Conservation (phyloP, 2,888 invertebrate species). For the Eilema depressum region DNA sequence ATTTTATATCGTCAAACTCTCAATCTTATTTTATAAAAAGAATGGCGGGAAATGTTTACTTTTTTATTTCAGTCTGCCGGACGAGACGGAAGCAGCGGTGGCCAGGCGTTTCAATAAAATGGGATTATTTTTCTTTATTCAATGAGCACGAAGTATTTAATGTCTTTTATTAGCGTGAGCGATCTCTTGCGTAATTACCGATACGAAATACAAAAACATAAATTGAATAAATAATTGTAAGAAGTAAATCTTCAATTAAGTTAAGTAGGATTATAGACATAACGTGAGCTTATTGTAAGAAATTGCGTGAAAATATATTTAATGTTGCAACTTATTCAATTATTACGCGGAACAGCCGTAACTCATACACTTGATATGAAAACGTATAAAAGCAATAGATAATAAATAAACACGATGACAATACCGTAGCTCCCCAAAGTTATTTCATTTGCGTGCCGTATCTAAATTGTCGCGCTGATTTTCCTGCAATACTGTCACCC, state of each 20-base stretch:
- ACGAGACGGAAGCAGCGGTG: slow-evolving; percentile 25
- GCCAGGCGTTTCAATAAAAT: slow-evolving; percentile 23
- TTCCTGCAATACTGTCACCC: slow-evolving; percentile 52
- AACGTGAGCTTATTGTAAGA: neutral
- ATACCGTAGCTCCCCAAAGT: slow-evolving; percentile 19
- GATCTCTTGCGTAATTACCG: neutral
- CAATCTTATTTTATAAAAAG: slow-evolving; percentile 17
- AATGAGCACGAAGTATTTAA: neutral
- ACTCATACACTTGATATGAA: slow-evolving; percentile 29
- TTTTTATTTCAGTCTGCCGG: slow-evolving; percentile 26
- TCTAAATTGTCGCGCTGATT: slow-evolving; percentile 48
- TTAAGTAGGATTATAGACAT: neutral
- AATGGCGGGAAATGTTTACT: slow-evolving; percentile 18
- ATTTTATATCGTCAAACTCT: slow-evolving; percentile 6
- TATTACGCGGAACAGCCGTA: slow-evolving; percentile 20
- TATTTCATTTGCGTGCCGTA: slow-evolving; percentile 44
- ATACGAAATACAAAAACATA: neutral
- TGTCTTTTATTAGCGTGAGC: neutral
- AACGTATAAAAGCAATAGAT: slow-evolving; percentile 31
- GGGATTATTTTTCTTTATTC: neutral
- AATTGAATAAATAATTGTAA: neutral
- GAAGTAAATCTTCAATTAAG: neutral
- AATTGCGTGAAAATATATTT: neutral
- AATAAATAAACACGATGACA: slow-evolving; percentile 37
- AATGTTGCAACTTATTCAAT: neutral